Evolutionary conservation across 1,140 invertebrate species (phyloP).

Genomic region (Armadillidium nasatum): DNA sequence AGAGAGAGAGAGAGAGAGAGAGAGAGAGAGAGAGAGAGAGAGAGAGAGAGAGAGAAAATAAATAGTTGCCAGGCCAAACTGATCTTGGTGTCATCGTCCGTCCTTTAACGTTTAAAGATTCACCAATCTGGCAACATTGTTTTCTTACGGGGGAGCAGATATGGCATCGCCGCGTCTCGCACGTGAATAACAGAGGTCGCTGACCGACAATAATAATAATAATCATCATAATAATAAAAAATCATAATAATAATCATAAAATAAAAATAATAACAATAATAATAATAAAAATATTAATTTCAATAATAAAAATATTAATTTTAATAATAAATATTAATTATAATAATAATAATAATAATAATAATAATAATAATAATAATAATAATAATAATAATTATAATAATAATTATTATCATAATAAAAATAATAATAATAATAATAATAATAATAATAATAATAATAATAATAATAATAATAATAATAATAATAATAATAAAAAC

Average conservation of each 20-base stretch:
- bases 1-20: background rate
- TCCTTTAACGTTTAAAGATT: background rate
- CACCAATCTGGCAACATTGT: background rate
- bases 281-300: no score
- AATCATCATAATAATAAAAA: background rate
- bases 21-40: background rate
- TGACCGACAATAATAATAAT: constrained; percentile 11
- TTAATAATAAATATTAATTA: no score
- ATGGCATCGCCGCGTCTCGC: background rate
- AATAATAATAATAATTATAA: background rate
- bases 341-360: constrained; percentile 10
- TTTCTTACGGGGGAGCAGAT: constrained; percentile 1
- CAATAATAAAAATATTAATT: no score
- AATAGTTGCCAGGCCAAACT: background rate
- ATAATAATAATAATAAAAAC: no score
- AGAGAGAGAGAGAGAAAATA: background rate
- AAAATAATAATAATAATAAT: no score
- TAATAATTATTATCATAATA: background rate
- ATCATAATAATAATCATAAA: no score
- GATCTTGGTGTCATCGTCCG: background rate
- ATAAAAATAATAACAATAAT: no score
- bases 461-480: no score
- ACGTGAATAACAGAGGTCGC: constrained; percentile 1
- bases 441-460: no score
- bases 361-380: constrained; percentile 15